Evolutionary conservation across 2,797 vertebrate genomes (phyloP).

Genomic region (Adrianichthys oophorus): DNA sequence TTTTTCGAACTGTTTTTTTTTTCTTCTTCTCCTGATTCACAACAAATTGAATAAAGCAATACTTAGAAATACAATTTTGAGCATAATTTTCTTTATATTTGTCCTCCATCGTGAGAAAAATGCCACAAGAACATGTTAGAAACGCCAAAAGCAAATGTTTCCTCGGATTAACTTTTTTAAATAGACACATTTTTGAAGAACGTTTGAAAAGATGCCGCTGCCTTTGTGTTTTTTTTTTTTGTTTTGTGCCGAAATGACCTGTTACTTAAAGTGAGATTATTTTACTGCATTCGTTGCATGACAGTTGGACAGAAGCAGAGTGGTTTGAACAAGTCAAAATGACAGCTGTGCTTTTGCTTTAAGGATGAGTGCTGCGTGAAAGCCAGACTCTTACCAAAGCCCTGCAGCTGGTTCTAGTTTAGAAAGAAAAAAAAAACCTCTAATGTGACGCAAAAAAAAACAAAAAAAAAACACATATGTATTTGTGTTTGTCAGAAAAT

Average conservation of each 20-base stretch:
- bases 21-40: no score
- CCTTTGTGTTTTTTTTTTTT: no score
- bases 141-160: no score
- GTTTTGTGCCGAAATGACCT: not conserved
- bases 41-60: no score
- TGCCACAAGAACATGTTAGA: no score
- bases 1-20: no score
- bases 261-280: not conserved
- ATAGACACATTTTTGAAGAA: no score
- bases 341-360: constrained; percentile 37
- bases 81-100: no score
- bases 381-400: constrained; percentile 41
- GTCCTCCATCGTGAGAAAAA: no score
- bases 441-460: constrained; percentile 41
- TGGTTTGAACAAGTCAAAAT: constrained; percentile 22
- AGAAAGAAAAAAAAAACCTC: constrained; percentile 10
- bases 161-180: no score
- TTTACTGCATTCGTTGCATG: constrained; percentile 20
- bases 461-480: constrained; percentile 45
- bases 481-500: constrained; percentile 13
- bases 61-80: no score
- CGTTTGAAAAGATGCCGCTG: no score
- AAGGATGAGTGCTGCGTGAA: constrained; percentile 34
- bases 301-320: constrained; percentile 25
- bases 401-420: constrained; percentile 35